phyloP scores from a whole-genome alignment of 2,113 vertebrate species.

The Larimichthys polyactis region DNA sequence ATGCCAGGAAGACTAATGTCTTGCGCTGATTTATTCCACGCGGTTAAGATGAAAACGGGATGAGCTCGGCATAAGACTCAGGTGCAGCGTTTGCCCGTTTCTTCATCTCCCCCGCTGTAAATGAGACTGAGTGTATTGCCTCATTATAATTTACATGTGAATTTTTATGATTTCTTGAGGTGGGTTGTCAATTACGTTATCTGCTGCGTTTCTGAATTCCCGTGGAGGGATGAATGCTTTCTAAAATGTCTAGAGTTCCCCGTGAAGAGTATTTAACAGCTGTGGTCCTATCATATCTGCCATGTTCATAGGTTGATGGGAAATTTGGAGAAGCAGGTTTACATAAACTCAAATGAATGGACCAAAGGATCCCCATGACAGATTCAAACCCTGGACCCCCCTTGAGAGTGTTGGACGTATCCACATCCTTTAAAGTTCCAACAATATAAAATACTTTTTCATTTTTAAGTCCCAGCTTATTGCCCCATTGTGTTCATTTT shows the following conservation, averaged over 20 bases:
- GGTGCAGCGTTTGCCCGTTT: conserved; percentile 28
- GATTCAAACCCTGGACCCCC: too few species aligned
- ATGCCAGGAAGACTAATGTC: conserved; percentile 22
- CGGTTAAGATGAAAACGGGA: conserved; percentile 29
- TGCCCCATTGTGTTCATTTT: too few species aligned
- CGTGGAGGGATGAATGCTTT: background rate
- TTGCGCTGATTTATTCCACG: conserved; percentile 26
- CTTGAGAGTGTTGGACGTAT: too few species aligned
- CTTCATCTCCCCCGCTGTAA: conserved; percentile 15
- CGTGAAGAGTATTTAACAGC: conserved; percentile 30
- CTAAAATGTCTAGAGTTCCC: conserved; percentile 4
- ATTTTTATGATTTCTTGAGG: conserved; percentile 41
- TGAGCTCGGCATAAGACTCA: conserved; percentile 16
- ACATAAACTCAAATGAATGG: background rate
- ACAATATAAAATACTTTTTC: too few species aligned
- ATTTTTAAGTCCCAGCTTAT: too few species aligned
- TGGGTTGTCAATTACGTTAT: conserved; percentile 24
- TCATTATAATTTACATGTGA: conserved; percentile 19
- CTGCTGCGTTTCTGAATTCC: conserved; percentile 10
- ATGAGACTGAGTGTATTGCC: conserved; percentile 5
- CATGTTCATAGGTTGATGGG: background rate
- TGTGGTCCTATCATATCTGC: conserved; percentile 10
- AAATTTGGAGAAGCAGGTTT: background rate
- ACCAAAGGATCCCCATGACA: background rate
- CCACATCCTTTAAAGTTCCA: too few species aligned